Conservation (phyloP, 2,797 vertebrate genomes). For the Epinephelus malabaricus region DNA sequence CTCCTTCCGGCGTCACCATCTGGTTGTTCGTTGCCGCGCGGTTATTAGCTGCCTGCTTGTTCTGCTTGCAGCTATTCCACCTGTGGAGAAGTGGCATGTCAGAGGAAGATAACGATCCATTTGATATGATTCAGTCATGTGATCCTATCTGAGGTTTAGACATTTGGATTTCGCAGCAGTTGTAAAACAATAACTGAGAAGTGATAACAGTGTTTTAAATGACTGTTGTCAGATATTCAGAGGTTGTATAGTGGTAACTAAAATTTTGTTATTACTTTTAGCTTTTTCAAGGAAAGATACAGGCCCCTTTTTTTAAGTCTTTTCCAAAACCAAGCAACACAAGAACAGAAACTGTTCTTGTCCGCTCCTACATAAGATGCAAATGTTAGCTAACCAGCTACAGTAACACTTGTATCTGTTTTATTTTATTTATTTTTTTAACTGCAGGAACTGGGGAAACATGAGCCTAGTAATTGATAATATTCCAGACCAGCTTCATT, state of each 20-base stretch:
- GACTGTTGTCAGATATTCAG: background rate
- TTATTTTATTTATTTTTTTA: too few species aligned
- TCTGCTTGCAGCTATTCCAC: conserved; percentile 99
- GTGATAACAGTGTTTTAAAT: background rate
- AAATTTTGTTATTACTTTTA: background rate
- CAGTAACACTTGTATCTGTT: too few species aligned
- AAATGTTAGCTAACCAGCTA: background rate
- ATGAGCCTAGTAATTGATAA: too few species aligned
- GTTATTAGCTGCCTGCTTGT: conserved; percentile 96
- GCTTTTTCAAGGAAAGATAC: background rate
- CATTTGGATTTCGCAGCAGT: conserved; percentile 7
- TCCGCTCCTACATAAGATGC: too few species aligned
- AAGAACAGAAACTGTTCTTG: too few species aligned
- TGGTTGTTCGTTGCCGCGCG: conserved; percentile 92
- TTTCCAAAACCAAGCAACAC: background rate
- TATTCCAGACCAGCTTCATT: too few species aligned
- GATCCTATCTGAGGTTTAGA: background rate
- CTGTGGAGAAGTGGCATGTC: conserved; percentile 75
- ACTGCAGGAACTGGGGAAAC: too few species aligned
- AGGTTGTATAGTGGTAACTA: background rate
- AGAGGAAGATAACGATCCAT: background rate
- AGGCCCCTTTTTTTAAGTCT: too few species aligned
- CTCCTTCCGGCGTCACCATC: conserved; percentile 95
- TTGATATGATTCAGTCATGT: background rate
- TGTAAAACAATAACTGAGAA: background rate